Evolutionary conservation across 2,113 vertebrate genomes (phyloP).

Genomic region (Poecile atricapillus): DNA sequence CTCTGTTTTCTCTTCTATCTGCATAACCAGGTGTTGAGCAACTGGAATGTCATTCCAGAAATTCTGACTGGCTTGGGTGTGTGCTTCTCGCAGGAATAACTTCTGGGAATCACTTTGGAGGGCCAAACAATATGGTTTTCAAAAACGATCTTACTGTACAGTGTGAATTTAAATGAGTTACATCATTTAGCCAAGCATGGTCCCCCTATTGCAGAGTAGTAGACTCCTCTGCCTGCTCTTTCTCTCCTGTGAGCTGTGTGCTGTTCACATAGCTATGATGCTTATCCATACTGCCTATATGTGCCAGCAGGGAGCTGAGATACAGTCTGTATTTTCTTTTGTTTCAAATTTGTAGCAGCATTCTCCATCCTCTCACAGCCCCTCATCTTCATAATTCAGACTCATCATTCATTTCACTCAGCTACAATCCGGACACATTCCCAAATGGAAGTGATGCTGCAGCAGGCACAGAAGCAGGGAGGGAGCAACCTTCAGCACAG

Average conservation of each 20-base stretch:
- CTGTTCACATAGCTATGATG: not conserved
- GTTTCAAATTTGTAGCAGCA: not conserved
- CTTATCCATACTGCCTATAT: not conserved
- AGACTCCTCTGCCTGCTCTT: not conserved
- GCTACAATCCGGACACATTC: not conserved
- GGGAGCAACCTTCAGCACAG: not conserved
- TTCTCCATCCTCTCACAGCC: not conserved
- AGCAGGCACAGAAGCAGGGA: not conserved
- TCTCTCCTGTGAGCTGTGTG: not conserved
- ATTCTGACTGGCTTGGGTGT: conserved; percentile 61
- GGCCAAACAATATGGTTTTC: not conserved
- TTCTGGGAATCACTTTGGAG: conserved; percentile 44
- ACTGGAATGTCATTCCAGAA: conserved; percentile 57
- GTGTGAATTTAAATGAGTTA: not conserved
- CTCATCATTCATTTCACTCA: not conserved
- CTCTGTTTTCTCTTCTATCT: conserved; percentile 57
- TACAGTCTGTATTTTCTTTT: not conserved
- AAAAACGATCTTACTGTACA: not conserved
- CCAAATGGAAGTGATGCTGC: not conserved
- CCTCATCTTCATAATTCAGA: not conserved
- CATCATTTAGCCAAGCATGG: not conserved
- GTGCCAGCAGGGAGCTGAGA: not conserved
- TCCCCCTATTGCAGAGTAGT: not conserved
- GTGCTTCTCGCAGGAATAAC: not conserved
- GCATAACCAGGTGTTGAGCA: conserved; percentile 59